Conservation (phyloP, 1,140 invertebrate genomes). For the Lamellibrachia luymesi region DNA sequence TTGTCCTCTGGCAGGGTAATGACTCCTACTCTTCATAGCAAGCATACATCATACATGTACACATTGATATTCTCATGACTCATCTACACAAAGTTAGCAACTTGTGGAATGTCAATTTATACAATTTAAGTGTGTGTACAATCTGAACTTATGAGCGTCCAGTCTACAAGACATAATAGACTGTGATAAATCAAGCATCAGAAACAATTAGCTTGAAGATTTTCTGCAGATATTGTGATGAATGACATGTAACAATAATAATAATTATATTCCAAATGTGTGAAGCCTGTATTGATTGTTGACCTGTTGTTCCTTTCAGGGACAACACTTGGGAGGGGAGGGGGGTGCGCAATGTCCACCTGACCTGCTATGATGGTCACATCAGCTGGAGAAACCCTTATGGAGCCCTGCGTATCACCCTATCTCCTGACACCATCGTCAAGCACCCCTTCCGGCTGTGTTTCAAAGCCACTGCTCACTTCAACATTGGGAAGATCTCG, state of each 20-base stretch:
- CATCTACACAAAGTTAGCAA: no score
- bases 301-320: neutral
- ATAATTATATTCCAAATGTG: no score
- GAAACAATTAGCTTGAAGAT: no score
- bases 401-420: conserved; percentile 67
- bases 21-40: neutral
- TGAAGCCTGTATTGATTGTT: neutral
- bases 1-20: neutral
- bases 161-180: no score
- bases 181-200: no score
- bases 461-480: conserved; percentile 33
- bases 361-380: conserved; percentile 71
- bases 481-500: conserved; percentile 66
- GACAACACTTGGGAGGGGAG: conserved; percentile 47
- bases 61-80: no score
- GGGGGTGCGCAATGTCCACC: conserved; percentile 74
- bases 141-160: no score
- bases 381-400: conserved; percentile 74
- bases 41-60: neutral
- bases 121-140: no score
- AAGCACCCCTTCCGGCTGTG: conserved; percentile 66
- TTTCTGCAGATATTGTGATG: no score
- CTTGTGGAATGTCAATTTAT: no score
- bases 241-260: no score
- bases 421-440: conserved; percentile 50